A percentile compares a stretch with the other conserved stretches of the same genome.
These are phyloP conservation scores for Miniopterus natalensis DNA, from an alignment of 2,113 vertebrate species.

Conservation along the genomic window DNA sequence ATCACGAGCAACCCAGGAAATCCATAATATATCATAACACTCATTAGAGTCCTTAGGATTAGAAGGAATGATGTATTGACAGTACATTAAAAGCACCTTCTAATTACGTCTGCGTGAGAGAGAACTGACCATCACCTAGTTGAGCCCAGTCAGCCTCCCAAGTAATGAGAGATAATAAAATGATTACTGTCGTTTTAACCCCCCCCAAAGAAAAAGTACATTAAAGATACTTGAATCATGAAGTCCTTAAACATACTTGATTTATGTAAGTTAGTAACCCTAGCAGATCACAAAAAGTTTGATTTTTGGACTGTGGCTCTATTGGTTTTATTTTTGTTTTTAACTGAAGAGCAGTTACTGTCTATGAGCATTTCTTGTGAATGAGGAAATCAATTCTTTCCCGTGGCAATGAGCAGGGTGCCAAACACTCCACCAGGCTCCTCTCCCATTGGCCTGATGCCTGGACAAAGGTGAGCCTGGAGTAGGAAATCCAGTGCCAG, in stretches of 20 bases:
- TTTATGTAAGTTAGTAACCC: not conserved
- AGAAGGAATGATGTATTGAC: not conserved
- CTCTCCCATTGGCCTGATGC: not conserved
- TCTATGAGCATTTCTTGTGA: not conserved
- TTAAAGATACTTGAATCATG: no score
- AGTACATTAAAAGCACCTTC: no score
- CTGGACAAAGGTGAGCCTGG: not conserved
- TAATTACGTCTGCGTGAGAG: no score
- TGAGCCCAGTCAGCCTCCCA: no score
- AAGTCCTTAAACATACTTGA: not conserved
- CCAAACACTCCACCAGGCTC: rapidly evolving
- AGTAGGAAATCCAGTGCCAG: no score
- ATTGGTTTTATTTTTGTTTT: not conserved
- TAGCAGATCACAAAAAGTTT: not conserved
- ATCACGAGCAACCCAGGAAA: not conserved
- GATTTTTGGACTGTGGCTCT: not conserved
- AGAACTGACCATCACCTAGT: no score
- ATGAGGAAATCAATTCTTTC: not conserved
- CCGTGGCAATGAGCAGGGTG: not conserved
- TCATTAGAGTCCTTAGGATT: not conserved
- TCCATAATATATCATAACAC: not conserved
- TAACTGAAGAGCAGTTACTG: not conserved
- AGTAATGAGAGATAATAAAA: no score
- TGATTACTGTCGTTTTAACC: no score
- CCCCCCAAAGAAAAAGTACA: no score